Conservation (phyloP, 2,888 invertebrate species). For the Melinaea menophilus region DNA sequence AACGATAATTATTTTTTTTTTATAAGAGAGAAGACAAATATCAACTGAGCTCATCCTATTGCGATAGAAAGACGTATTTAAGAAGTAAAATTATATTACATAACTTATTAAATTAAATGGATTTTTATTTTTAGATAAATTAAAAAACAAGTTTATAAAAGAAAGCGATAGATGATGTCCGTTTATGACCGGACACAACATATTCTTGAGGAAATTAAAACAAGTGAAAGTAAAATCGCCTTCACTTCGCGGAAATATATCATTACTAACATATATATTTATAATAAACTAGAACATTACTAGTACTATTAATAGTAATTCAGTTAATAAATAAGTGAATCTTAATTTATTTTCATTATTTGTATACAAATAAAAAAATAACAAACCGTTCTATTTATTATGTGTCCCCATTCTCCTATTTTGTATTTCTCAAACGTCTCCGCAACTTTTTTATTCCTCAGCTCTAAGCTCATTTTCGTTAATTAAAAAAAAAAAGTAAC, state of each 20-base stretch:
- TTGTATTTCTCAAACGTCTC: constrained; percentile 70
- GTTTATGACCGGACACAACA: constrained; percentile 6
- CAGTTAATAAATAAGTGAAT: neutral
- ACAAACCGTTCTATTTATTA: constrained; percentile 54
- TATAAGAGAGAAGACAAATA: too few relatives aligned
- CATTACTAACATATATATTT: neutral
- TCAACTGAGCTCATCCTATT: too few relatives aligned
- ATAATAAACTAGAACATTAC: too few relatives aligned
- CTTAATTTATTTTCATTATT: constrained; percentile 3
- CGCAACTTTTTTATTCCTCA: constrained; percentile 65
- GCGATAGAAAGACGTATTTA: too few relatives aligned
- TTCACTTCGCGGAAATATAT: constrained; percentile 12
- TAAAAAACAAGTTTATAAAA: constrained; percentile 7
- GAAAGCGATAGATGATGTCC: constrained; percentile 12
- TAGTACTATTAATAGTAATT: neutral
- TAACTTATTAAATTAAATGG: neutral
- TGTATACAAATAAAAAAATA: constrained; percentile 34
- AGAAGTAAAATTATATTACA: too few relatives aligned
- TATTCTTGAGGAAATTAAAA: constrained; percentile 20
- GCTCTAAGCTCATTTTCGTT: constrained; percentile 65
- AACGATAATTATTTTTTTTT: too few relatives aligned
- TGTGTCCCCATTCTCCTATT: constrained; percentile 65
- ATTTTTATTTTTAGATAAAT: neutral
- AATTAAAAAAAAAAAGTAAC: constrained; percentile 32
- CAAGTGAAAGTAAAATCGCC: constrained; percentile 22